A percentile compares a stretch with the other conserved stretches of the same genome.
These are phyloP conservation scores for Neomonachus schauinslandi DNA, from an alignment of 2,113 vertebrate species.

Conservation along the genomic window DNA sequence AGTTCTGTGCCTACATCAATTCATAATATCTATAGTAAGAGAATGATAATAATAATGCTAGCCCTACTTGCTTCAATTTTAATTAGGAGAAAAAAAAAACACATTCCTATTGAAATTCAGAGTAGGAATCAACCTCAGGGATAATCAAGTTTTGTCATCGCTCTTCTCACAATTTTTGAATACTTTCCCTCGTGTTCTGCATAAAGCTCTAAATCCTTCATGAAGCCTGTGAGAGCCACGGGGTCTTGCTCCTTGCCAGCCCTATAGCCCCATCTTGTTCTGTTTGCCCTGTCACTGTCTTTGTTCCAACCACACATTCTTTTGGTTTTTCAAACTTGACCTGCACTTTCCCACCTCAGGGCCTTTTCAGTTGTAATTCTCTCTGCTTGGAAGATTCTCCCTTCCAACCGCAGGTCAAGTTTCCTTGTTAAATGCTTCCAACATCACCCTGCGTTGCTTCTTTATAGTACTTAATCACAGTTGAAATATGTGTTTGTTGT, in stretches of 20 bases:
- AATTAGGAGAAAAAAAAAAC: not conserved
- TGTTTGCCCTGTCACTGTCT: not conserved
- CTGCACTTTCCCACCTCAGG: not conserved
- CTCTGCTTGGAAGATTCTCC: not conserved
- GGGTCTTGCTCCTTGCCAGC: no score
- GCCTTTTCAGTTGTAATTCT: not conserved
- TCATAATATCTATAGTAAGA: not conserved
- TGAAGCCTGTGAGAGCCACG: accelerated
- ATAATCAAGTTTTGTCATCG: not conserved
- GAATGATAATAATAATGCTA: not conserved
- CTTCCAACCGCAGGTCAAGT: not conserved
- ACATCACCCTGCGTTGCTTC: not conserved
- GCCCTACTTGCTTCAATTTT: not conserved
- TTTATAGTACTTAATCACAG: not conserved
- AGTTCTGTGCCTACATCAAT: not conserved
- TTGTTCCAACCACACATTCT: not conserved
- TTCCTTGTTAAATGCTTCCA: not conserved
- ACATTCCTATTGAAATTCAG: not conserved
- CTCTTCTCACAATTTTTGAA: not conserved
- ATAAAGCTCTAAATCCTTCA: not conserved
- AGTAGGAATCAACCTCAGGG: not conserved
- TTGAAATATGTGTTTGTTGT: not conserved
- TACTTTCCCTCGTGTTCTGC: not conserved
- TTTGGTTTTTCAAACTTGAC: not conserved
- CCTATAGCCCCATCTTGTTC: not conserved